Conservation (phyloP, 1,140 invertebrate genomes). For the Drosophila melanogaster region DNA sequence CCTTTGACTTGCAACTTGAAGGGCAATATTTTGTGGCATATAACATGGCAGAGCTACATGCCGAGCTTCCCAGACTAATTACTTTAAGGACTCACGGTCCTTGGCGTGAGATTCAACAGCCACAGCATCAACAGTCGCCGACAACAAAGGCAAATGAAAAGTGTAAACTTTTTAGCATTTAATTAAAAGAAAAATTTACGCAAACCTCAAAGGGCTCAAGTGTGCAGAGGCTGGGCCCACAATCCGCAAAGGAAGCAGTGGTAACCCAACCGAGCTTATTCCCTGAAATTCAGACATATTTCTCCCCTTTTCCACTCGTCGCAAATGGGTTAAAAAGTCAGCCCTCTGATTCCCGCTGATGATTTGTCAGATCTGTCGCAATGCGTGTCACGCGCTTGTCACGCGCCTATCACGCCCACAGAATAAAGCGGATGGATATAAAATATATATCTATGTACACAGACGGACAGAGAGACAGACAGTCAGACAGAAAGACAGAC, state of each 20-base stretch:
- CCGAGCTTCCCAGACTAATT: constrained; percentile 55
- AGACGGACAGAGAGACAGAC: background rate
- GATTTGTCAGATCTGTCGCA: constrained; percentile 57
- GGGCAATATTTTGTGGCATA: constrained; percentile 48
- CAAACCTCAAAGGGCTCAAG: constrained; percentile 29
- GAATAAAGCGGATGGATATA: background rate
- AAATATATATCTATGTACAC: background rate
- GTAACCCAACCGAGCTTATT: background rate
- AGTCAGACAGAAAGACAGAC: background rate
- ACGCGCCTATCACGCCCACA: constrained; percentile 30
- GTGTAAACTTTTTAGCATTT: constrained; percentile 67
- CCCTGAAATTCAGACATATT: background rate
- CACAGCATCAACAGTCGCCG: constrained; percentile 6
- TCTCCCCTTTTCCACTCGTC: background rate
- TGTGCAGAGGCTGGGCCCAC: background rate
- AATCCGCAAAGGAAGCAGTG: too few relatives aligned
- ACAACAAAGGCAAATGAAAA: constrained; percentile 38
- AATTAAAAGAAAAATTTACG: constrained; percentile 69
- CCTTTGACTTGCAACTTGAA: constrained; percentile 32
- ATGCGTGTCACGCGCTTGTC: constrained; percentile 51
- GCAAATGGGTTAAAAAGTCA: constrained; percentile 8
- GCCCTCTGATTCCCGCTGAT: constrained; percentile 4
- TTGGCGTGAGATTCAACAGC: constrained; percentile 16
- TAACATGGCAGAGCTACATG: constrained; percentile 7
- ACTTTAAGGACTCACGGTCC: constrained; percentile 40